Evolutionary conservation across 2,888 invertebrate species (phyloP), one percentile per base, ranked within the genome.

Genomic region (Drosophila acutilabella): DNA sequence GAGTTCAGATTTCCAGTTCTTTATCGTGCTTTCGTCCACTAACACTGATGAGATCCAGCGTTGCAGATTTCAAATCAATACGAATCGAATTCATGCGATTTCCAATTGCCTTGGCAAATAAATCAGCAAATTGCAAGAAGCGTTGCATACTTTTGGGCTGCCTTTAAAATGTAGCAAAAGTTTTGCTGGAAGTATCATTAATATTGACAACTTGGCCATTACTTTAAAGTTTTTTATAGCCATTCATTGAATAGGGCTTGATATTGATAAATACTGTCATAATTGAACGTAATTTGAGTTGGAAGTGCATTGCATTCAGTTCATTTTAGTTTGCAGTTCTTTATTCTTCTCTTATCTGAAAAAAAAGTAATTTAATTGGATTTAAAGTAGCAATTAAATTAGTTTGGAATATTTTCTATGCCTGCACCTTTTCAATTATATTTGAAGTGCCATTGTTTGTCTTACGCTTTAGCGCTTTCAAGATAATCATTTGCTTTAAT

Each of bases 81-180:
- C 36, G 50, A 53, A 48, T 60, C 36, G 50, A 53, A 48, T 60
- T 57, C 44, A 59, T 66, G 16, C 50, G 48, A 66, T 61, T 60
- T 51, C 20, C 20, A 51, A 26, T 42, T 42, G 53, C 59, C 62
- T 54, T 40, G 41, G 40, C 54, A 68, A 57, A 57, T 47, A 61
- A 58, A 33, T n/a, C 26, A 52, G 16, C 42, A 52, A 58, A 48
- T 10, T 52, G 47, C 26, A 20, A 74, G 59, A 69, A 69, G 8
- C 41, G 23, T 58, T 81, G 81, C 80, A 70, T 85, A 81, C 68
- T 84, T 72, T 60, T 53, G 57, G 68, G 81, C 64, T 6, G 62
- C 18, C 33, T 10, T 47, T 26, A 7, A 50, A 50, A 58, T 51
- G 13, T 45, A 18, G 40, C 8, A 26, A 33, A 30, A 56, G 26